Percentiles rank a stretch among this genome's conserved stretches.
phyloP scores from a whole-genome alignment of 2,888 invertebrate species.

The Danaus chrysippus region DNA sequence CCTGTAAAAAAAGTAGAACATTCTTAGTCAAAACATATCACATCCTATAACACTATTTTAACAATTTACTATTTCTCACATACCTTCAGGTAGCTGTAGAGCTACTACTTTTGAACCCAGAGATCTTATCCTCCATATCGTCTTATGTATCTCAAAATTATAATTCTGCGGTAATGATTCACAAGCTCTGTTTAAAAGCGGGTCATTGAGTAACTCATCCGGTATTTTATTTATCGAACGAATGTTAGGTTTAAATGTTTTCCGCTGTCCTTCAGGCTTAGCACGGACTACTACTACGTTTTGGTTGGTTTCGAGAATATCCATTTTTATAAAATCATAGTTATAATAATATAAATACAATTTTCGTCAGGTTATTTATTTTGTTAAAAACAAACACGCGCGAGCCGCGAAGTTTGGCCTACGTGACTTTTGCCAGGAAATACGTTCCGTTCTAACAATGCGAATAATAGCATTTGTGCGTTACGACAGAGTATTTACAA shows the following conservation, averaged over 20 bases:
- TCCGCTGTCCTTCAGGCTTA: slow-evolving; percentile 84
- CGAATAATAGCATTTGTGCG: background rate
- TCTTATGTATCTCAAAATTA: slow-evolving; percentile 98
- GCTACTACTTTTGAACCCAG: slow-evolving; percentile 92
- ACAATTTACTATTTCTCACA: slow-evolving; percentile 15
- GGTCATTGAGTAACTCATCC: slow-evolving; percentile 86
- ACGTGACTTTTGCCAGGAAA: slow-evolving; percentile 66
- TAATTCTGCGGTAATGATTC: slow-evolving; percentile 93
- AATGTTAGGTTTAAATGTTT: slow-evolving; percentile 86
- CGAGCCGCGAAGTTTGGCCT: slow-evolving; percentile 54
- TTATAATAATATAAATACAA: slow-evolving; percentile 10
- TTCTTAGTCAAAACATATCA: background rate
- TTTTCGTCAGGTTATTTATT: slow-evolving; percentile 41
- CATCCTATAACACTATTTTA: background rate
- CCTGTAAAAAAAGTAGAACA: slow-evolving; percentile 60
- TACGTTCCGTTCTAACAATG: slow-evolving; percentile 27
- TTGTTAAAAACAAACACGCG: slow-evolving; percentile 57
- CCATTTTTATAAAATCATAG: slow-evolving; percentile 45
- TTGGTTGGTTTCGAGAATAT: slow-evolving; percentile 53
- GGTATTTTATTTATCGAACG: slow-evolving; percentile 89
- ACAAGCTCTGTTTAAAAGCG: slow-evolving; percentile 84
- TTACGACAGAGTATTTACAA: background rate
- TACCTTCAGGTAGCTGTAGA: slow-evolving; percentile 97
- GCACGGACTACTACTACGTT: slow-evolving; percentile 85
- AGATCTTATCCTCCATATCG: slow-evolving; percentile 96